Evolutionary conservation across 2,888 invertebrate genomes (phyloP).

Genomic region (Augiades crinisus): DNA sequence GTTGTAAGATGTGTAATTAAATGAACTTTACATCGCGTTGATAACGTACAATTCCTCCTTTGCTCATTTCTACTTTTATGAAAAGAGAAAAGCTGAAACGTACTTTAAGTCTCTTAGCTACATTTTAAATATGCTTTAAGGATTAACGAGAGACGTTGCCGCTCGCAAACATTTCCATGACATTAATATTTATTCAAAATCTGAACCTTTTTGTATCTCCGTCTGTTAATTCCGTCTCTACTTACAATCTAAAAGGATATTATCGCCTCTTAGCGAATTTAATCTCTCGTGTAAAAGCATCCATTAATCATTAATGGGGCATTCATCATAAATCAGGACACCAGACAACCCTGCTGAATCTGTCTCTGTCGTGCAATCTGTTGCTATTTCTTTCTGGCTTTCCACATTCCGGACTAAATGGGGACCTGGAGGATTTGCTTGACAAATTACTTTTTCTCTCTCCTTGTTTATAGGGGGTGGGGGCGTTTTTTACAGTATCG

Average conservation of each 20-base stretch:
- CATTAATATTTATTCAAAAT: constrained; percentile 34
- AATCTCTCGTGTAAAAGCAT: constrained; percentile 47
- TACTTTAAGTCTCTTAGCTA: constrained; percentile 17
- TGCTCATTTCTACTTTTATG: constrained; percentile 2
- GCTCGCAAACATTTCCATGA: constrained; percentile 25
- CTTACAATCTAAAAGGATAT: constrained; percentile 35
- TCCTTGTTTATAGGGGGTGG: constrained; percentile 55
- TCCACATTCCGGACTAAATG: constrained; percentile 50
- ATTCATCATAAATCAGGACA: constrained; percentile 56
- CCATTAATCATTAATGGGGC: constrained; percentile 59
- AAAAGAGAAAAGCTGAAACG: constrained; percentile 2
- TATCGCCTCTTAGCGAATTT: constrained; percentile 44
- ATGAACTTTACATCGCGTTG: not conserved
- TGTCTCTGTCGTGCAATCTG: constrained; percentile 33
- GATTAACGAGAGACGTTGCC: constrained; percentile 20
- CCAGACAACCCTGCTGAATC: constrained; percentile 29
- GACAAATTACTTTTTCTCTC: constrained; percentile 76
- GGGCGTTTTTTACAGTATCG: constrained; percentile 44
- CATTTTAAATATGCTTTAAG: constrained; percentile 22
- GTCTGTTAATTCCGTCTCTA: constrained; percentile 33
- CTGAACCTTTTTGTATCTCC: constrained; percentile 33
- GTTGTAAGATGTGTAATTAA: not conserved
- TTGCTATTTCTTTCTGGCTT: constrained; percentile 39
- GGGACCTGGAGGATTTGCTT: constrained; percentile 67
- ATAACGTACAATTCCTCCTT: not conserved